phyloP scores from a whole-genome alignment of 2,113 vertebrate genomes.

The Sitta europaea region DNA sequence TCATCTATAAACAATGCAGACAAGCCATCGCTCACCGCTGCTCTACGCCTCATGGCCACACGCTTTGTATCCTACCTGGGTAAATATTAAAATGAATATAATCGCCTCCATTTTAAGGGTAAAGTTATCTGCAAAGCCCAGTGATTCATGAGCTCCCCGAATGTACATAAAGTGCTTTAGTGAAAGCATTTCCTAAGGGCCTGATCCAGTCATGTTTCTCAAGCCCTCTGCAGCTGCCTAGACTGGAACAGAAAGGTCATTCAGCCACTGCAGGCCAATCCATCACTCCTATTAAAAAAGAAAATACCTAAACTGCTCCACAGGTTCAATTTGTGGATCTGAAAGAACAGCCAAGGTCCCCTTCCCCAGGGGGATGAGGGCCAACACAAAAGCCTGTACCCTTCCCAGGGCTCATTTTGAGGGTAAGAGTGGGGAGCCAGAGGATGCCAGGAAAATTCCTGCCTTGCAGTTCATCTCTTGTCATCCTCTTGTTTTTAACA shows the following conservation, averaged over 20 bases:
- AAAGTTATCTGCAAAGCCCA: constrained; percentile 22
- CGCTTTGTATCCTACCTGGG: constrained; percentile 41
- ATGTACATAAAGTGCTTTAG: constrained; percentile 41
- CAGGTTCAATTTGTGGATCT: constrained; percentile 16
- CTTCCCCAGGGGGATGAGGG: neutral
- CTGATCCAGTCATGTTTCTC: constrained; percentile 52
- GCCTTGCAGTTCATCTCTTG: neutral
- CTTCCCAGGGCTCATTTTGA: neutral
- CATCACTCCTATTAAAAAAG: constrained; percentile 57
- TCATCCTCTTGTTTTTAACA: neutral
- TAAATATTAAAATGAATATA: constrained; percentile 49
- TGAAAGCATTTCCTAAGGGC: constrained; percentile 57
- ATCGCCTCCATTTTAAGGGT: constrained; percentile 12
- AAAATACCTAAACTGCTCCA: constrained; percentile 46
- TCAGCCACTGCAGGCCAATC: constrained; percentile 61
- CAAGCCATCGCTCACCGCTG: constrained; percentile 36
- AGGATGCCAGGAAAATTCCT: neutral
- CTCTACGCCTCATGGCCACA: neutral
- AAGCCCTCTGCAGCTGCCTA: constrained; percentile 26
- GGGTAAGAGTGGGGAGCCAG: neutral
- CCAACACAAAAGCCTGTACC: neutral
- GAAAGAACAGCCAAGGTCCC: neutral
- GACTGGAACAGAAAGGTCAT: constrained; percentile 64
- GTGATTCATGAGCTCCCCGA: constrained; percentile 5
- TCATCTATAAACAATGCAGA: constrained; percentile 59